Evolutionary conservation across 2,797 vertebrate species (phyloP), one percentile per base, ranked within the genome.

Genomic region (Thunnus albacares): DNA sequence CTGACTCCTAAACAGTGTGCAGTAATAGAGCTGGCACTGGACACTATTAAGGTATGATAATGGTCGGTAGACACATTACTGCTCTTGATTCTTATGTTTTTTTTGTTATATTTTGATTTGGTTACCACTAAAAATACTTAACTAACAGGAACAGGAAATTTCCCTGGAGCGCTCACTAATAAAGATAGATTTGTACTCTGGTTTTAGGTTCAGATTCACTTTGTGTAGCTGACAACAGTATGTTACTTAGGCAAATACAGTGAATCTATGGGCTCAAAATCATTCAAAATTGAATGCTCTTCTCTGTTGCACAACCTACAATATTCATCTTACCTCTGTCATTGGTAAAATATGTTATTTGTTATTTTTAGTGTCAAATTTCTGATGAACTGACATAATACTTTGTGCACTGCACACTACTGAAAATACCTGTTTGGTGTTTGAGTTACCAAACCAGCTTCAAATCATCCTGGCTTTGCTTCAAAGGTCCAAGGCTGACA

Each of bases 1-100:
- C 91, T 99, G 75, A 96, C 96, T 57, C 98, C 98, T 0, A 99
- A 99, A 89, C 98, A 99, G 82, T 99, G 98, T 60, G 98, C 98
- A 0, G 97, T 99, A 8, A 98, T 99, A 38, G 98, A 99, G 82
- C 94, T 99, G 67, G 98, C 98, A 0, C 91, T 99, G 89, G 98
- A 99, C 87, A 99, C 98, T 69, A 99, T 99, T 87, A 99, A 99
- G 97, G 98, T 97, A 51, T 8, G 7, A 6, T 49, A 49, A 18
- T 51, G 47, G 0, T 8, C 7, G 8, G 6, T 8, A 51, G 18
- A 51, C 6, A 51, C 17, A 51, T 51, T 0, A 3, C 3, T 38
- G 14, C 12, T 41, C 15, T 41, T 49, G 2, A 28, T 15, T 47
- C 3, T 57, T 41, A 56, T 11, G 30, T 33, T 33, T 71, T 30